Evolutionary conservation across 2,888 invertebrate species (phyloP).

Genomic region (Orchesella flavescens): DNA sequence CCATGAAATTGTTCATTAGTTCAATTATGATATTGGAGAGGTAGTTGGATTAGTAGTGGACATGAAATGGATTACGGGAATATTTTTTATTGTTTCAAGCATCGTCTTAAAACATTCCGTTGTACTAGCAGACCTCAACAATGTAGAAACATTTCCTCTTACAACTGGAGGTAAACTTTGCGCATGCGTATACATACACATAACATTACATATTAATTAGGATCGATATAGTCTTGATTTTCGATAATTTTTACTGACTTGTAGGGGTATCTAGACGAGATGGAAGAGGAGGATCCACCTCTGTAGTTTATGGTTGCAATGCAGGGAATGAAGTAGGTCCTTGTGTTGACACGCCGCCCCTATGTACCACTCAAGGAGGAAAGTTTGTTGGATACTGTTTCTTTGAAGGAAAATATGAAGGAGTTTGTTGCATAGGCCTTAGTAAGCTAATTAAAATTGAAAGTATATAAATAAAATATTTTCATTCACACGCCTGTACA

Average conservation of each 20-base stretch:
- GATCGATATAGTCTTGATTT: neutral
- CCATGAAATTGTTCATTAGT: too few species aligned
- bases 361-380: conserved; percentile 65
- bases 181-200: neutral
- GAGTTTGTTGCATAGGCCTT: conserved; percentile 66
- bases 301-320: conserved; percentile 51
- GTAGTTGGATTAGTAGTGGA: neutral
- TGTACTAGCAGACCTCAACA: neutral
- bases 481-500: too few species aligned
- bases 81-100: conserved; percentile 11
- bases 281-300: conserved; percentile 2
- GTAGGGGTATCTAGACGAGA: neutral
- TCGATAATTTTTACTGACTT: neutral
- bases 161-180: neutral
- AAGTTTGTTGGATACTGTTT: conserved; percentile 66
- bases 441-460: conserved; percentile 43
- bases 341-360: conserved; percentile 57
- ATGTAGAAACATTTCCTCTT: neutral
- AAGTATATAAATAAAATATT: too few species aligned
- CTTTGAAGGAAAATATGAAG: conserved; percentile 56
- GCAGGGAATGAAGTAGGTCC: conserved; percentile 55
- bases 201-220: neutral
- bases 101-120: neutral
- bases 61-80: conserved; percentile 1
- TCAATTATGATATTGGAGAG: neutral